Evolutionary conservation across 2,888 invertebrate genomes (phyloP).

Genomic region (Chaetogeoica ovagalla): DNA sequence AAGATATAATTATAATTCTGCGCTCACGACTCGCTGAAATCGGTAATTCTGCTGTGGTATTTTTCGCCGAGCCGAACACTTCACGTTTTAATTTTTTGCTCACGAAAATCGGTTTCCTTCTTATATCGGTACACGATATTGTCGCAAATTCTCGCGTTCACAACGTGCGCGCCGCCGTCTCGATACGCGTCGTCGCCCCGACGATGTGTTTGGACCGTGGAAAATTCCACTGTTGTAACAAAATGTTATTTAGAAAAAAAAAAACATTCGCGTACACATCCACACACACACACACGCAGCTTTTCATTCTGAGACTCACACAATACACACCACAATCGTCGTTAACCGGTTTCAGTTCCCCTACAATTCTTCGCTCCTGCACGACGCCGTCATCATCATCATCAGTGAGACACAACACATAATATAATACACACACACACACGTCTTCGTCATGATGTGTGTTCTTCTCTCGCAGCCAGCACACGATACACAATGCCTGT

Average conservation of each 20-base stretch:
- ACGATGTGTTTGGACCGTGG: not conserved
- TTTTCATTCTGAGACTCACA: slow-evolving; percentile 19
- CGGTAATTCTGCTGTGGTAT: too few relatives aligned
- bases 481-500: too few relatives aligned
- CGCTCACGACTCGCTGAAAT: too few relatives aligned
- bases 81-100: too few relatives aligned
- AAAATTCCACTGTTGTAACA: slow-evolving; percentile 7
- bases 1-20: too few relatives aligned
- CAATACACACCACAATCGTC: slow-evolving; percentile 19
- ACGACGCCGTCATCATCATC: slow-evolving; percentile 13
- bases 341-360: slow-evolving; percentile 49
- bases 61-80: too few relatives aligned
- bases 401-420: not conserved
- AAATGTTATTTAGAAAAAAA: slow-evolving; percentile 19
- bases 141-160: too few relatives aligned
- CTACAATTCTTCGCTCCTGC: slow-evolving; percentile 6
- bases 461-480: too few relatives aligned
- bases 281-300: not conserved
- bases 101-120: too few relatives aligned
- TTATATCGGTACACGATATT: too few relatives aligned
- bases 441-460: not conserved
- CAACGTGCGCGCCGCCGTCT: not conserved
- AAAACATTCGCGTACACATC: not conserved
- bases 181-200: not conserved
- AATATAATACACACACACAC: slow-evolving; percentile 13